Percentiles rank a stretch among this genome's conserved stretches.
These are phyloP conservation scores for Petrocephalus zakoni DNA, from an alignment of 2,113 vertebrate species.

Conservation along the genomic window DNA sequence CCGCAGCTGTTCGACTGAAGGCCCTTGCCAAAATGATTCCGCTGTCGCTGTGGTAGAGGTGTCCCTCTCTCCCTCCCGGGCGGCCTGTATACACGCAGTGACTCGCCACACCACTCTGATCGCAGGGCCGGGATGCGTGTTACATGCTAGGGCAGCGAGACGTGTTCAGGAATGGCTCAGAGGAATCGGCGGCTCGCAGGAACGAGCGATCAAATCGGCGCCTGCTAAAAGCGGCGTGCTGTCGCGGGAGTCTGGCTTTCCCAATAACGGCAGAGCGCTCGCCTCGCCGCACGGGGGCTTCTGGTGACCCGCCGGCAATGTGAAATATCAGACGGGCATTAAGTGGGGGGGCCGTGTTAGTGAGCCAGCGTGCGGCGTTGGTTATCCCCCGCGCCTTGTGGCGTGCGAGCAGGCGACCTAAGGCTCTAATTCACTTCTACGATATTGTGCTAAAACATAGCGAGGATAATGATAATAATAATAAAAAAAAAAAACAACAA, in stretches of 20 bases:
- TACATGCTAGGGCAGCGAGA: not conserved
- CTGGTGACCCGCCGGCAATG: slow-evolving; percentile 20
- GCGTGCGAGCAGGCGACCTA: slow-evolving; percentile 21
- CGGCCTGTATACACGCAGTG: not conserved
- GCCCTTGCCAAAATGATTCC: not conserved
- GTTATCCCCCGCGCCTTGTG: slow-evolving; percentile 20
- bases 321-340: not conserved
- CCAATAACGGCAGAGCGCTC: not conserved
- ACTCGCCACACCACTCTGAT: not conserved
- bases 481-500: slow-evolving; percentile 24
- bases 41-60: not conserved
- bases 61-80: not conserved
- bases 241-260: not conserved
- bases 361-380: slow-evolving; percentile 7
- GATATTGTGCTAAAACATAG: slow-evolving; percentile 34
- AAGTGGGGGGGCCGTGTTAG: not conserved
- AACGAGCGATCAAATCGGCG: not conserved
- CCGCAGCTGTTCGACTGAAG: not conserved
- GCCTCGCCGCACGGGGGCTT: not conserved
- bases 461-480: slow-evolving; percentile 6
- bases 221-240: not conserved
- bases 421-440: slow-evolving; percentile 31
- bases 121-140: not conserved
- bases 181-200: not conserved
- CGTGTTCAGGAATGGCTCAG: not conserved